Evolutionary conservation across 2,888 invertebrate genomes (phyloP), one percentile per base, ranked within the genome.

Genomic region (Agriopis marginaria): DNA sequence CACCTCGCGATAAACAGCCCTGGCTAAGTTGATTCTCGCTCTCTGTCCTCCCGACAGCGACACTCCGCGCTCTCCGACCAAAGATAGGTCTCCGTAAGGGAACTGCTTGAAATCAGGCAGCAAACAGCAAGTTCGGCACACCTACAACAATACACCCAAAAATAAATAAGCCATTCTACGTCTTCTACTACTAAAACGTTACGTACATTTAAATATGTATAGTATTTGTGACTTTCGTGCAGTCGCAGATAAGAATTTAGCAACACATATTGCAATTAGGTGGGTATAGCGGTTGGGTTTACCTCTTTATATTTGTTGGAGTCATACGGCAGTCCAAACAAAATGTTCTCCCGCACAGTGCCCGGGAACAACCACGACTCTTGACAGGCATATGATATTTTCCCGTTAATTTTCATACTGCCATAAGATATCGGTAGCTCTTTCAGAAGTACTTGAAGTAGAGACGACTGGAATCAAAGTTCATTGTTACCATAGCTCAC

Each of bases 21-120:
- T 94, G 0, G 97, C 97, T 51, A 98, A 91, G 86, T 97, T 97
- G 39, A 98, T 95, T 73, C 98, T 95, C 1, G 98, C 97, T 83
- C 96, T 95, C 89, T 98, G 98, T 9, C 98, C 98, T 9, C 98
- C 98, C 51, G 97, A 97, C 11, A 98, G 89, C 7, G 97, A 96
- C 0, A 96, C 95, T 11, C 98, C 98, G 58, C 97, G 95, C 82
- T 98, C 98, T 1, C 98, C 98, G 0, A 98, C 97, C 62, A 97
- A 87, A 0, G 97, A 97, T 77, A 95, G 89, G 84, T 98, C 98
- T 8, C 97, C 97, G 77, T 96, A 95, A 0, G 97, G 96, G 76
- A 98, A 95, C 74, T 96, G 95, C 63, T 95, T 94, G 78, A 98
- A 96, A 86, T 98, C 98, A 77, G 95, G 94, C 54, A 89, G 82